A percentile compares a stretch with the other conserved stretches of the same genome.
Evolutionary conservation across 2,797 vertebrate species (phyloP).

Genomic region (Momotus momota): DNA sequence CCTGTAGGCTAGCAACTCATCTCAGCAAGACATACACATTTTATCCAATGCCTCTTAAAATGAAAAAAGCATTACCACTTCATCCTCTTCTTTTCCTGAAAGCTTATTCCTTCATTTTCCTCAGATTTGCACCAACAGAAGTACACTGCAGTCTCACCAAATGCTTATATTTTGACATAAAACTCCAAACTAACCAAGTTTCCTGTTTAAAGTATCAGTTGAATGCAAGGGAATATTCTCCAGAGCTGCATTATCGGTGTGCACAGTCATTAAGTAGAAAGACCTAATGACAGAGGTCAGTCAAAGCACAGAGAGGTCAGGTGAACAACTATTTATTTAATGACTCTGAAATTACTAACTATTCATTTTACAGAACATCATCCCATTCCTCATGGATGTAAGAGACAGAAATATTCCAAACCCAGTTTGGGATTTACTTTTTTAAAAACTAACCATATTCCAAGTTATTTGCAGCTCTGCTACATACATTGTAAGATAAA

Average conservation of each 20-base stretch:
- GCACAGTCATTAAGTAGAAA: slow-evolving; percentile 37
- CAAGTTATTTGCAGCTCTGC: slow-evolving; percentile 42
- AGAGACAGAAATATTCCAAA: slow-evolving; percentile 63
- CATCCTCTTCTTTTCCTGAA: slow-evolving; percentile 5
- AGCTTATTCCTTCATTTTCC: not conserved
- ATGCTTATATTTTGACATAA: not conserved
- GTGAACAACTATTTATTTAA: slow-evolving; percentile 43
- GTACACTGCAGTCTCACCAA: not conserved
- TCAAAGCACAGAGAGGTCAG: slow-evolving; percentile 48
- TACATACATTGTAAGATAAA: slow-evolving; percentile 61
- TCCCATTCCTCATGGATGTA: slow-evolving; percentile 19
- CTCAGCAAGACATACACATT: not conserved
- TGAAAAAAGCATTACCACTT: not conserved
- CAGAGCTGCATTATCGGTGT: not conserved
- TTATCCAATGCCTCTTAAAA: not conserved
- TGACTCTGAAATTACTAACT: slow-evolving; percentile 70
- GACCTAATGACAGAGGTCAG: slow-evolving; percentile 64
- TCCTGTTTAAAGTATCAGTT: not conserved
- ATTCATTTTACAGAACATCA: slow-evolving; percentile 61
- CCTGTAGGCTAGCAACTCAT: not conserved
- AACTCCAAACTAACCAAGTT: slow-evolving; percentile 10
- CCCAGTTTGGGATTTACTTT: not conserved
- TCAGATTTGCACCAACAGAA: not conserved
- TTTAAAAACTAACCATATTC: slow-evolving; percentile 17
- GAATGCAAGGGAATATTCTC: slow-evolving; percentile 15